These are phyloP conservation scores for Opisthograptis luteolata DNA, from an alignment of 2,888 invertebrate genomes.

Conservation along the genomic window DNA sequence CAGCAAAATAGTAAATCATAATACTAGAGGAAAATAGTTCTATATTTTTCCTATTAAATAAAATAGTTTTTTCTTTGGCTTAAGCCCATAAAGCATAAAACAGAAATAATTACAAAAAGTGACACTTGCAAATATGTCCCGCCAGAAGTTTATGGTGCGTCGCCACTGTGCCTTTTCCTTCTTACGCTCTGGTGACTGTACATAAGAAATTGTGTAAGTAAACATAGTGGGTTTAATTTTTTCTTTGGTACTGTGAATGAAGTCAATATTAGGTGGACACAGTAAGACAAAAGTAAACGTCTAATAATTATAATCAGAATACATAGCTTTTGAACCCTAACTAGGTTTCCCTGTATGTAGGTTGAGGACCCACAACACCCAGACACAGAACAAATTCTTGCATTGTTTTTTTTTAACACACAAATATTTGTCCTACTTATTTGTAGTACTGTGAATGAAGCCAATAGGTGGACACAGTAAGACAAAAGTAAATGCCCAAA, in stretches of 20 bases:
- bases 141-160: conserved; percentile 84
- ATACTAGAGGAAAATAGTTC: too few species aligned
- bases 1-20: background rate
- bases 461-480: too few species aligned
- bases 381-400: too few species aligned
- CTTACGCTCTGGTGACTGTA: conserved; percentile 80
- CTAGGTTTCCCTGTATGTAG: too few species aligned
- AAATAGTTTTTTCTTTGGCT: conserved; percentile 70
- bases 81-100: conserved; percentile 17
- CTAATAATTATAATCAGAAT: too few species aligned
- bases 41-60: background rate
- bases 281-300: background rate
- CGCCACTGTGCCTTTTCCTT: conserved; percentile 82
- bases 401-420: too few species aligned
- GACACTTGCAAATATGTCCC: conserved; percentile 83
- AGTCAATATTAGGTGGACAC: background rate
- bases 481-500: too few species aligned
- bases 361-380: too few species aligned
- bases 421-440: too few species aligned
- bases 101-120: conserved; percentile 59
- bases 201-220: conserved; percentile 44
- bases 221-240: conserved; percentile 30
- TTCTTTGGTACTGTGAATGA: conserved; percentile 68
- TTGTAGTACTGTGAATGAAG: too few species aligned
- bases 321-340: too few species aligned